These are phyloP conservation scores for Eurystomus glaucurus DNA, from an alignment of 2,797 vertebrate genomes.

Conservation along the genomic window DNA sequence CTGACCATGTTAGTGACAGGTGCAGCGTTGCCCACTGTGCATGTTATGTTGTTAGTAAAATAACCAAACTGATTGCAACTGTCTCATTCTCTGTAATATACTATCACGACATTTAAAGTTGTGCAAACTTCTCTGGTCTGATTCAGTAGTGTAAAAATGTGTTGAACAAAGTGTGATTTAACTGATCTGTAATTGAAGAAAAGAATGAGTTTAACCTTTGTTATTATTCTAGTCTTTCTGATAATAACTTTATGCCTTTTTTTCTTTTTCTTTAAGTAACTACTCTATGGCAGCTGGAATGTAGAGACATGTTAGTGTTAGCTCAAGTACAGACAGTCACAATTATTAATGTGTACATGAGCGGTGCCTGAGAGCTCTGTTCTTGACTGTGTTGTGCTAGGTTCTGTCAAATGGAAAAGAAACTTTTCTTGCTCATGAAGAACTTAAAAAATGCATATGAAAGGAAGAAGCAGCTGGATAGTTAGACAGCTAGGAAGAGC, in stretches of 20 bases:
- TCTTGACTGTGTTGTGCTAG: neutral
- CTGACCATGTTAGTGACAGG: neutral
- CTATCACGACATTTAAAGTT: neutral
- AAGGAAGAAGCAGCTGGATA: neutral
- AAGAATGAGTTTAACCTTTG: neutral
- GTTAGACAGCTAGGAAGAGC: neutral
- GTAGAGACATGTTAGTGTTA: neutral
- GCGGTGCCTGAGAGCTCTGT: neutral
- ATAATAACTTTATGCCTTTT: neutral
- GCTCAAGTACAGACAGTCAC: conserved; percentile 21
- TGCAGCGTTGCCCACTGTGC: neutral
- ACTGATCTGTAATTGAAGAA: neutral
- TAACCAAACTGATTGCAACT: neutral
- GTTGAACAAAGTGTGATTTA: neutral
- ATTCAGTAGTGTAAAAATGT: neutral
- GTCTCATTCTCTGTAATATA: neutral
- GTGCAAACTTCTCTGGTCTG: neutral
- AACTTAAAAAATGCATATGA: neutral
- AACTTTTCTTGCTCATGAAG: neutral
- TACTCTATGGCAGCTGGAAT: neutral
- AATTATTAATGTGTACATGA: neutral
- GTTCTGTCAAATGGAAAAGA: neutral
- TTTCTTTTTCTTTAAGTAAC: neutral
- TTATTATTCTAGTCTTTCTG: neutral
- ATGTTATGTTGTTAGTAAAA: neutral